Percentiles rank a stretch among this genome's conserved stretches.
Evolutionary conservation across 92 coral and sea anemone genomes (phyloP).

Genomic region (Umimayanthus kanabou): DNA sequence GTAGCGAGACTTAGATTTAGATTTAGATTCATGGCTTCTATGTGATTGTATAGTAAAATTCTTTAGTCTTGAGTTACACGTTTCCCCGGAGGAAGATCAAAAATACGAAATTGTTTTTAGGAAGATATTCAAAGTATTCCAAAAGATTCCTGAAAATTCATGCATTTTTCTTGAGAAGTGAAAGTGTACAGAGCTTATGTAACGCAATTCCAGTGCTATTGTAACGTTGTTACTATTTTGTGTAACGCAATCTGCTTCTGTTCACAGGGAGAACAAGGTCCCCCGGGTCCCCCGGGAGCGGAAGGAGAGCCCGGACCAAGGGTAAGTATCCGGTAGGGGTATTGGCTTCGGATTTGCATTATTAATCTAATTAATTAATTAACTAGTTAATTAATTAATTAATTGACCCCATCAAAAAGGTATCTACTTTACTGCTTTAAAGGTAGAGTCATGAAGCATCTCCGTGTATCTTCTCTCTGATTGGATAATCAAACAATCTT

Average conservation of each 20-base stretch:
- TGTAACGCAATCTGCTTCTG: background rate
- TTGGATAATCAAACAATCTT: too few relatives aligned
- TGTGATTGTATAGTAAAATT: background rate
- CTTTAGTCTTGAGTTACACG: too few relatives aligned
- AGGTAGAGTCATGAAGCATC: too few relatives aligned
- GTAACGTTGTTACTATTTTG: background rate
- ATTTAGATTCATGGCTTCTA: background rate
- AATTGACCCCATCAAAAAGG: too few relatives aligned
- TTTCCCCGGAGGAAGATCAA: too few relatives aligned
- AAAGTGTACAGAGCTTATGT: background rate
- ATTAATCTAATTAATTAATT: too few relatives aligned
- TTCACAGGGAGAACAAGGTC: conserved; percentile 85
- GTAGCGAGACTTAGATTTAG: background rate
- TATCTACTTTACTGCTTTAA: too few relatives aligned
- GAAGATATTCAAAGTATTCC: background rate
- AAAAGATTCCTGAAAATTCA: too few relatives aligned
- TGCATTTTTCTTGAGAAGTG: background rate
- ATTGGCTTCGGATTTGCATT: too few relatives aligned
- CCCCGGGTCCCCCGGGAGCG: conserved; percentile 70
- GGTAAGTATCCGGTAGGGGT: conserved; percentile 13
- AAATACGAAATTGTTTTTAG: too few relatives aligned
- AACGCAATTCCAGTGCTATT: background rate
- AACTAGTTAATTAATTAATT: too few relatives aligned
- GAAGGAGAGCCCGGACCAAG: conserved; percentile 69
- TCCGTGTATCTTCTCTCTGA: too few relatives aligned